Percentiles rank a stretch among this genome's conserved stretches.
Conservation (phyloP, 2,888 invertebrate genomes). For the Thereva unica region DNA sequence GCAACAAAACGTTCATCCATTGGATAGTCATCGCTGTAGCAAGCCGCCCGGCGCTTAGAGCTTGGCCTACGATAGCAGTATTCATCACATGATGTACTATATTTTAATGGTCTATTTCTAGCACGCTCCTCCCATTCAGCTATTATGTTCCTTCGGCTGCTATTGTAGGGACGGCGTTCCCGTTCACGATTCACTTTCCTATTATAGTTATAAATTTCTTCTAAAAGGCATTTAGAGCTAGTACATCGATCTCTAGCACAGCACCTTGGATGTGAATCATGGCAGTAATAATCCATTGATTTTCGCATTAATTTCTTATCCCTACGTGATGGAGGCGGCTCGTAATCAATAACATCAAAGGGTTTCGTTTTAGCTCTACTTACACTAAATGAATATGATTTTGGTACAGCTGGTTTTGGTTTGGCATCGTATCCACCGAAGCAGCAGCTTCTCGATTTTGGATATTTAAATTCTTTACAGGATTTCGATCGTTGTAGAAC, state of each 20-base stretch:
- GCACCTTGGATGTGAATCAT: conserved; percentile 48
- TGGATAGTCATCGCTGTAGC: conserved; percentile 16
- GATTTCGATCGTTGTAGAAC: conserved; percentile 53
- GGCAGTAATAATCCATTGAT: conserved; percentile 50
- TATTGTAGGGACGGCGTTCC: conserved; percentile 19
- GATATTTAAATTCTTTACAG: conserved; percentile 57
- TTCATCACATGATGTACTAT: conserved; percentile 47
- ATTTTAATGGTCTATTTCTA: conserved; percentile 36
- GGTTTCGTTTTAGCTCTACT: conserved; percentile 53
- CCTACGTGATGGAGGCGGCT: conserved; percentile 50
- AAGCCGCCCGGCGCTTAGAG: conserved; percentile 1
- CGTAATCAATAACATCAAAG: conserved; percentile 57
- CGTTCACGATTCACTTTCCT: conserved; percentile 35
- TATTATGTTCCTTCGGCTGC: conserved; percentile 51
- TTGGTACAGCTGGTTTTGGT: conserved; percentile 49
- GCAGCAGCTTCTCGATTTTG: conserved; percentile 57
- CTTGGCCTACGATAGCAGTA: conserved; percentile 53
- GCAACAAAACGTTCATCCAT: conserved; percentile 45
- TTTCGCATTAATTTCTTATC: conserved; percentile 49
- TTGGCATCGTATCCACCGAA: conserved; percentile 52
- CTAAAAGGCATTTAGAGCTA: conserved; percentile 54
- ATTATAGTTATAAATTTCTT: conserved; percentile 53
- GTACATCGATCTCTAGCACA: conserved; percentile 56
- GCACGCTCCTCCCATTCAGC: conserved; percentile 54
- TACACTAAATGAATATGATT: conserved; percentile 57